Percentiles rank a stretch among this genome's conserved stretches.
These are phyloP conservation scores for Cataglyphis altisquamis DNA, from an alignment of 2,888 invertebrate genomes.

Conservation along the genomic window DNA sequence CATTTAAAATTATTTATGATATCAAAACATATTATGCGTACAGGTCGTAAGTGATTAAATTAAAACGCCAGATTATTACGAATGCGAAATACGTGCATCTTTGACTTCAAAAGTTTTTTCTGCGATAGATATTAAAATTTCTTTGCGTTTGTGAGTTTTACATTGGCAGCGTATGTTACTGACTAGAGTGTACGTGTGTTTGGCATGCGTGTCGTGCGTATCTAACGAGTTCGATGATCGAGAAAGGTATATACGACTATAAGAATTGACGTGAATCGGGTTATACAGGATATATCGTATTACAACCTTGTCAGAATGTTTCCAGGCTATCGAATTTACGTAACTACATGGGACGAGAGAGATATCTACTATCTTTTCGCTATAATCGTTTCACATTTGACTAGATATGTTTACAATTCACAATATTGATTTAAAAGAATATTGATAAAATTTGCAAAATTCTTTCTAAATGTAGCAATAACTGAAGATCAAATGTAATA, in stretches of 20 bases:
- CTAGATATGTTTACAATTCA: neutral
- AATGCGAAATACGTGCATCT: slow-evolving; percentile 18
- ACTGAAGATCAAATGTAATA: neutral
- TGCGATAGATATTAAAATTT: slow-evolving; percentile 22
- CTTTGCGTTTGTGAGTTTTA: neutral
- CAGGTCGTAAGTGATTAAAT: slow-evolving; percentile 6
- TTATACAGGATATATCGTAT: slow-evolving; percentile 66
- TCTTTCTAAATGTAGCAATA: neutral
- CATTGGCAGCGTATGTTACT: slow-evolving; percentile 46
- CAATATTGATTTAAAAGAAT: neutral
- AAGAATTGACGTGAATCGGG: slow-evolving; percentile 62
- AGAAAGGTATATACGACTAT: slow-evolving; percentile 60
- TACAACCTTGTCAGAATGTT: slow-evolving; percentile 61
- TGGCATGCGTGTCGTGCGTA: slow-evolving; percentile 50
- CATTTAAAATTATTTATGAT: slow-evolving; percentile 1
- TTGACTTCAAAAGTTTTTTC: slow-evolving; percentile 13
- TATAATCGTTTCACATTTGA: slow-evolving; percentile 35
- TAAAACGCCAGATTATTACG: slow-evolving; percentile 30
- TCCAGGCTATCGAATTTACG: slow-evolving; percentile 39
- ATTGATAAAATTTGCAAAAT: neutral
- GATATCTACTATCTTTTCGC: neutral
- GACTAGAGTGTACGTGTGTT: slow-evolving; percentile 39
- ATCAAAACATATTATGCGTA: neutral
- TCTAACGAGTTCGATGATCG: slow-evolving; percentile 69
- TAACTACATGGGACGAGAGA: neutral